A percentile compares a stretch with the other conserved stretches of the same genome.
Evolutionary conservation across 2,888 invertebrate genomes (phyloP).

Genomic region (Apotomis betuletana): DNA sequence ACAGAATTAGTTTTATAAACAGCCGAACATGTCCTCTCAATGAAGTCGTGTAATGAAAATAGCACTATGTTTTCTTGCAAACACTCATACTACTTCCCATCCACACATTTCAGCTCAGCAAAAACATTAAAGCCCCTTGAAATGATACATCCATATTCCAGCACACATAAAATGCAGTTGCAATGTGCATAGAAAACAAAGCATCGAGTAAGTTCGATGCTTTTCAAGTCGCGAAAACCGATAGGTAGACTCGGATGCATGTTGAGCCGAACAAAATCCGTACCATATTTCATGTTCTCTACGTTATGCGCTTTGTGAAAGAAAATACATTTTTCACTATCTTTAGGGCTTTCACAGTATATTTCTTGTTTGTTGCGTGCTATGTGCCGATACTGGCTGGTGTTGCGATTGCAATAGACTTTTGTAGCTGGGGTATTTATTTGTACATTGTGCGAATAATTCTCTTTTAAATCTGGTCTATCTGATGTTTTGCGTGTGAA

Average conservation of each 20-base stretch:
- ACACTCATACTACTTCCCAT: neutral
- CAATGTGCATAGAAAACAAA: constrained; percentile 67
- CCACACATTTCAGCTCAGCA: neutral
- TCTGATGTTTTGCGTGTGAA: no score
- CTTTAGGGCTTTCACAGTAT: constrained; percentile 64
- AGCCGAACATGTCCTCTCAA: no score
- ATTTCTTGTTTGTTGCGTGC: constrained; percentile 56
- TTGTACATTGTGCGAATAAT: neutral
- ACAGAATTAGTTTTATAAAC: no score
- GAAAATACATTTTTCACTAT: constrained; percentile 82
- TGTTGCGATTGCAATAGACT: constrained; percentile 38
- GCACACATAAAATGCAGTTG: constrained; percentile 28
- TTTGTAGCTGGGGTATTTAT: constrained; percentile 12
- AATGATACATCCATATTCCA: constrained; percentile 27
- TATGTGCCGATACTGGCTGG: constrained; percentile 47
- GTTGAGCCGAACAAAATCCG: constrained; percentile 78
- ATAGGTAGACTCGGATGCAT: constrained; percentile 73
- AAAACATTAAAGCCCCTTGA: constrained; percentile 21
- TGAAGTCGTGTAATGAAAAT: no score
- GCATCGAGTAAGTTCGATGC: constrained; percentile 72
- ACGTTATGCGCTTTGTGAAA: constrained; percentile 81
- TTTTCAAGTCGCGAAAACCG: constrained; percentile 74
- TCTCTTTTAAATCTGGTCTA: neutral
- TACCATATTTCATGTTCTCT: constrained; percentile 80
- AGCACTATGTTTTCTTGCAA: no score